Evolutionary conservation across 2,888 invertebrate species (phyloP).

Genomic region (Saturnia japonica): DNA sequence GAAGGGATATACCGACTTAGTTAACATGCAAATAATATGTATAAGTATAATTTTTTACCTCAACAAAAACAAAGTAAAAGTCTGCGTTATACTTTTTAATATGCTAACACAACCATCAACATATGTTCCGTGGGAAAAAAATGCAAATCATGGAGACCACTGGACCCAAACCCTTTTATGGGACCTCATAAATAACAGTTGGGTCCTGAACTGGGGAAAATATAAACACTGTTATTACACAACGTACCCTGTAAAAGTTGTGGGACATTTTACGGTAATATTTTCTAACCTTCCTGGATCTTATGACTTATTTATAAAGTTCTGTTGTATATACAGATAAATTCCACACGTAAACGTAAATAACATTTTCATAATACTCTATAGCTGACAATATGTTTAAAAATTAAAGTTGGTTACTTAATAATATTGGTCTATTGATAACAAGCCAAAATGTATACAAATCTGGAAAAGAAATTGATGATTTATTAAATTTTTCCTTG

Average conservation of each 20-base stretch:
- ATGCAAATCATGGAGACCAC: conserved; percentile 52
- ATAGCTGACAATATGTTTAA: too few species aligned
- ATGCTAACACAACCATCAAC: conserved; percentile 38
- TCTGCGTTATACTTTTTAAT: background rate
- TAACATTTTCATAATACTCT: too few species aligned
- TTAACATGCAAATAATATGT: background rate
- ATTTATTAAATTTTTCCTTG: too few species aligned
- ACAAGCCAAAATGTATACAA: too few species aligned
- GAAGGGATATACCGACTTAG: background rate
- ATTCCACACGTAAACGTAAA: background rate
- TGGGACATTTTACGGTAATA: background rate
- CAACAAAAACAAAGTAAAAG: conserved; percentile 6
- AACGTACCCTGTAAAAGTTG: conserved; percentile 11
- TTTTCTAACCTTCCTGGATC: conserved; percentile 1
- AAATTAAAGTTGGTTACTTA: too few species aligned
- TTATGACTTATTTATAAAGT: conserved; percentile 17
- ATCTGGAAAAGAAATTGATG: too few species aligned
- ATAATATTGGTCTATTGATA: too few species aligned
- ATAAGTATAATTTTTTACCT: background rate
- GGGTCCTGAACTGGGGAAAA: conserved; percentile 13
- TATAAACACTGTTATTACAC: conserved; percentile 43
- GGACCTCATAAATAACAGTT: conserved; percentile 45
- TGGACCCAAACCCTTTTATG: conserved; percentile 45
- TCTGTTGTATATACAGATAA: background rate
- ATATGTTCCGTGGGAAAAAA: conserved; percentile 46